phyloP scores from a whole-genome alignment of 2,797 vertebrate species.

The Cichlasoma orientale region DNA sequence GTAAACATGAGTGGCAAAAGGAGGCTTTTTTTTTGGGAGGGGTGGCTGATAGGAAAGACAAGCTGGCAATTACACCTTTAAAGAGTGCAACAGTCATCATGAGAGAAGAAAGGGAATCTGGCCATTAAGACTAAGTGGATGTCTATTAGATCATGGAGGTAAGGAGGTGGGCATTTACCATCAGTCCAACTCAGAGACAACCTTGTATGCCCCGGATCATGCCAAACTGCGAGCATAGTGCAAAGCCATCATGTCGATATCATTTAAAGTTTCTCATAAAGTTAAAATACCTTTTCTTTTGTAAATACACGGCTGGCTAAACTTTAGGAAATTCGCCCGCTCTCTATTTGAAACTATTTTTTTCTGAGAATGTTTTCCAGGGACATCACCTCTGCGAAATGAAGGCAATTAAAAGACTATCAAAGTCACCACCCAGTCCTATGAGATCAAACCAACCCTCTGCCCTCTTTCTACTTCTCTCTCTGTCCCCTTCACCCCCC shows the following conservation, averaged over 20 bases:
- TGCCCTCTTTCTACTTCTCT: constrained; percentile 53
- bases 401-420: constrained; percentile 74
- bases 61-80: constrained; percentile 77
- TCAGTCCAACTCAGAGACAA: constrained; percentile 69
- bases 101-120: constrained; percentile 79
- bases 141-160: constrained; percentile 83
- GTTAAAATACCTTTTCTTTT: constrained; percentile 3
- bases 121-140: constrained; percentile 83
- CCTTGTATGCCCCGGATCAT: constrained; percentile 55
- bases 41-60: constrained; percentile 65
- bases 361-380: constrained; percentile 3
- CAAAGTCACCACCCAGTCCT: constrained; percentile 78
- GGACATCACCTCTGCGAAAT: constrained; percentile 54
- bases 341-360: constrained; percentile 33
- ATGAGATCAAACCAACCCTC: constrained; percentile 73
- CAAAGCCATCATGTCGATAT: constrained; percentile 16
- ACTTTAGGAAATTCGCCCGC: background rate
- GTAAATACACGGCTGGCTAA: background rate
- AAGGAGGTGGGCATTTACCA: constrained; percentile 81
- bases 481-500: constrained; percentile 49
- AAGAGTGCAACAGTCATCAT: constrained; percentile 77
- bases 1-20: constrained; percentile 46
- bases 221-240: constrained; percentile 15
- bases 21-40: constrained; percentile 12
- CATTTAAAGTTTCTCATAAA: constrained; percentile 44